Evolutionary conservation across 2,888 invertebrate species (phyloP).

Genomic region (Pristionchus exspectatus): DNA sequence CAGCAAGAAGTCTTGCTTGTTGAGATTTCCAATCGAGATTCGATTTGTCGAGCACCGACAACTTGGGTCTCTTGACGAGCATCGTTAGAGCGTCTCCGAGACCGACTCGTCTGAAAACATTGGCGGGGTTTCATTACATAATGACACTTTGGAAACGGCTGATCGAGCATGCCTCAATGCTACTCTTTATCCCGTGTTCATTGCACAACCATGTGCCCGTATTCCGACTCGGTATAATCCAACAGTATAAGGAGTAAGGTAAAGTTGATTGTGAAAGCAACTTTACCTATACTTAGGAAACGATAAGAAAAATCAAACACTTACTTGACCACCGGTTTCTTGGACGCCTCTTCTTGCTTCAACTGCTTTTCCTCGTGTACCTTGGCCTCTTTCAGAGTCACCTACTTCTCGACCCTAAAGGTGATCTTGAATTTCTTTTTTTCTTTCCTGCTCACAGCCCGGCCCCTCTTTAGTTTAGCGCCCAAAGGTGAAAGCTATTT

Average conservation of each 20-base stretch:
- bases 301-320: conserved; percentile 78
- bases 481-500: no score
- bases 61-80: conserved; percentile 90
- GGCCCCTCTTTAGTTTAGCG: no score
- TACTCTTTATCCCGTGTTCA: no score
- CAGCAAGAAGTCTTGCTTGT: conserved; percentile 88
- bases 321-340: conserved; percentile 44
- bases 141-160: no score
- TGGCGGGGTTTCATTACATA: no score
- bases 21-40: conserved; percentile 94
- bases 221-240: no score
- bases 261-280: not conserved
- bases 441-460: no score
- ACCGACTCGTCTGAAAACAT: conserved; percentile 67
- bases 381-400: conserved; percentile 78
- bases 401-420: conserved; percentile 84
- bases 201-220: no score
- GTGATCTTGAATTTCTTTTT: no score
- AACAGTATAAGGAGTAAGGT: no score
- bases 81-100: conserved; percentile 77
- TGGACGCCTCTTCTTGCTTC: conserved; percentile 53
- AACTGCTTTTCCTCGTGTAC: conserved; percentile 53
- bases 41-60: conserved; percentile 93
- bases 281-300: conserved; percentile 57
- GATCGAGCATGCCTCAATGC: no score